These are phyloP conservation scores for Festucalex cinctus DNA, from an alignment of 2,113 vertebrate species.

Conservation along the genomic window DNA sequence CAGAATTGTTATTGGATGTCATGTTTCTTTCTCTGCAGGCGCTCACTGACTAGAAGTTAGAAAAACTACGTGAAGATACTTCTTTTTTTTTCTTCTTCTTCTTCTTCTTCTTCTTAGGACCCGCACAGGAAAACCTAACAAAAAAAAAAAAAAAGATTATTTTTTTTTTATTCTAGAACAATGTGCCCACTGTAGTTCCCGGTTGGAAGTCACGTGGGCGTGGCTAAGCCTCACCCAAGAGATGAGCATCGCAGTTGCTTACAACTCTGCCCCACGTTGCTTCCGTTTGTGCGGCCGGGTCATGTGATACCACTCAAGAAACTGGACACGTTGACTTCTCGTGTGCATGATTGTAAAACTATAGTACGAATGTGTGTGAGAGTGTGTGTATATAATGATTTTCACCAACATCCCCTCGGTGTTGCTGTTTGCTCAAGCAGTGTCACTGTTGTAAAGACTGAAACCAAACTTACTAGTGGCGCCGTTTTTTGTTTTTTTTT, in stretches of 20 bases:
- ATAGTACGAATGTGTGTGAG: conserved; percentile 17
- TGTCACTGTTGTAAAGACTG: conserved; percentile 44
- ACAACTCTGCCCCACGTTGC: conserved; percentile 21
- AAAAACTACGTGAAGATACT: not conserved
- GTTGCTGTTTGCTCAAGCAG: conserved; percentile 41
- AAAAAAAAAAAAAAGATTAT: not conserved
- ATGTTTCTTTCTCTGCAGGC: conserved; percentile 9
- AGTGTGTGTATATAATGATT: conserved; percentile 48
- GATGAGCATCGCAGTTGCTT: conserved; percentile 31
- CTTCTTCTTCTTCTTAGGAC: conserved; percentile 21
- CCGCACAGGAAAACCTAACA: conserved; percentile 31
- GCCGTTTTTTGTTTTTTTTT: conserved; percentile 17
- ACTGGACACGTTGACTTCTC: conserved; percentile 27
- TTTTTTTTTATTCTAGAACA: conserved; percentile 17
- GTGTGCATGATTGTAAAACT: conserved; percentile 39
- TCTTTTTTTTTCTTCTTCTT: not conserved
- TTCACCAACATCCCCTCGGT: conserved; percentile 45
- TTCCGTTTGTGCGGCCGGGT: conserved; percentile 15
- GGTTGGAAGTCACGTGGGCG: conserved; percentile 26
- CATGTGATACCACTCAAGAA: conserved; percentile 48
- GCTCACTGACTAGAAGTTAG: not conserved
- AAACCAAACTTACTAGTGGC: conserved; percentile 56
- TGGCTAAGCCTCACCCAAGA: conserved; percentile 25
- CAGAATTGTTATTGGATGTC: not conserved
- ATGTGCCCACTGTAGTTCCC: conserved; percentile 28